phyloP scores from a whole-genome alignment of 2,888 invertebrate genomes.

The Anthrax anthrax region DNA sequence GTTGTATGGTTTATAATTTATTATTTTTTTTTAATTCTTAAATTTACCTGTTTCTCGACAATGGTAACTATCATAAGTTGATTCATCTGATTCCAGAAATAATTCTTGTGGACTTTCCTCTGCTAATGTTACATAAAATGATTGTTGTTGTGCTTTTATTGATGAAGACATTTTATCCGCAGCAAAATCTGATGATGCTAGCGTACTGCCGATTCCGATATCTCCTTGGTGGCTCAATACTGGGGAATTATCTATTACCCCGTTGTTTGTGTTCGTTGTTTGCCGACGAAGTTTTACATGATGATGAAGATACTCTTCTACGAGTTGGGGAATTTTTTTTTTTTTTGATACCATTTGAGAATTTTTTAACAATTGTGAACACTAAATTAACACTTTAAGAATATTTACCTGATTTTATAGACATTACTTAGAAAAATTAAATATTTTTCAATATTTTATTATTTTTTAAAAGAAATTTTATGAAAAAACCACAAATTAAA shows the following conservation, averaged over 20 bases:
- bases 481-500: no score
- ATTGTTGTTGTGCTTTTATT: not conserved
- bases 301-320: not conserved
- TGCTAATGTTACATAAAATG: conserved; percentile 9
- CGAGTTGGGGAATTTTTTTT: no score
- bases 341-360: no score
- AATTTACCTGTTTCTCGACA: conserved; percentile 18
- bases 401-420: no score
- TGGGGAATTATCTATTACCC: not conserved
- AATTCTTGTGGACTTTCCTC: conserved; percentile 14
- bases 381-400: no score
- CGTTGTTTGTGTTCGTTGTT: not conserved
- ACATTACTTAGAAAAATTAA: no score
- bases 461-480: no score
- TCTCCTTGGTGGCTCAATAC: no score
- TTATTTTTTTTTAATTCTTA: not conserved
- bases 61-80: conserved; percentile 18
- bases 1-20: no score
- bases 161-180: not conserved
- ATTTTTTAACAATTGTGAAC: no score
- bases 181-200: not conserved
- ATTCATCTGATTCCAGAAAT: conserved; percentile 12
- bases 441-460: no score
- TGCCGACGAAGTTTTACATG: not conserved
- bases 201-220: no score